Conservation (phyloP, 2,797 vertebrate species). For the Oreochromis mossambicus region DNA sequence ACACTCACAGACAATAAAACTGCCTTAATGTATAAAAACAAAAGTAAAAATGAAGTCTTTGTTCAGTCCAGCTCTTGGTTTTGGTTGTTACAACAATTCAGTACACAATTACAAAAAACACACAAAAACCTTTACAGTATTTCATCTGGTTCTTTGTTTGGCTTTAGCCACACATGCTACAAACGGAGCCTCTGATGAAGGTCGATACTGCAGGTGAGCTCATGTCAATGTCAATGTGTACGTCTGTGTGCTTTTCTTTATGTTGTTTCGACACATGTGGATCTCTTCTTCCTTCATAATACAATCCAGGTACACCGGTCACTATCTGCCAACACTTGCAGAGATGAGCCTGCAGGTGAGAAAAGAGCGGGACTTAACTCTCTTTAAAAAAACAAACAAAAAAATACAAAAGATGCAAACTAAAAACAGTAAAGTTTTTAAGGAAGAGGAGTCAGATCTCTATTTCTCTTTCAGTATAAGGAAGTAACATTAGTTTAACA, state of each 20-base stretch:
- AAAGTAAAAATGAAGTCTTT: conserved; percentile 16
- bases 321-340: conserved; percentile 88
- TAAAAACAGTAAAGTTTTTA: not conserved
- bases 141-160: not conserved
- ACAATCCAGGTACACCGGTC: conserved; percentile 92
- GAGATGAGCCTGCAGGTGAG: conserved; percentile 80
- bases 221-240: not conserved
- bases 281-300: conserved; percentile 72
- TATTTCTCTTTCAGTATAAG: not conserved
- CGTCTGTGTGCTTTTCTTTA: not conserved
- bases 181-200: not conserved
- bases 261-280: not conserved
- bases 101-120: conserved; percentile 24
- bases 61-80: conserved; percentile 54
- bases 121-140: not conserved
- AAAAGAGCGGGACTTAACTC: not conserved
- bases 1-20: not conserved
- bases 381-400: too few relatives aligned
- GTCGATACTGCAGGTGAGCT: not conserved
- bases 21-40: conserved; percentile 29
- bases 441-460: not conserved
- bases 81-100: conserved; percentile 38
- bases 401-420: not conserved
- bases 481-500: not conserved
- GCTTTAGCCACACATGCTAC: conserved; percentile 14